Percentiles rank a stretch among this genome's conserved stretches.
Evolutionary conservation across 2,113 vertebrate genomes (phyloP).

Genomic region (Carassius carassius): DNA sequence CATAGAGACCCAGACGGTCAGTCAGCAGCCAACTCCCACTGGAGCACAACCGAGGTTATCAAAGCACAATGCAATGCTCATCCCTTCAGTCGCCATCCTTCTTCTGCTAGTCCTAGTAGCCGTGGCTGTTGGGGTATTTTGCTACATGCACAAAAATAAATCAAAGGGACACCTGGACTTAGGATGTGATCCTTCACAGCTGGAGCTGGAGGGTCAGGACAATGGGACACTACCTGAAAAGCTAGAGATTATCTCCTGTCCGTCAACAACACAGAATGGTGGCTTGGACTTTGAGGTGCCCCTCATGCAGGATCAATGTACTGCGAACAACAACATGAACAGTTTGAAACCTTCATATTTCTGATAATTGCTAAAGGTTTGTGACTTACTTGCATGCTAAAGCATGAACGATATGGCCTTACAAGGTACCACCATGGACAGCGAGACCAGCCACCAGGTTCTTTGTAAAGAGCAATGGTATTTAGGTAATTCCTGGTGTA

Average conservation of each 20-base stretch:
- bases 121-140: conserved; percentile 70
- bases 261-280: conserved; percentile 68
- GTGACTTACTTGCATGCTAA: not conserved
- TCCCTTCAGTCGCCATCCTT: conserved; percentile 77
- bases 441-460: not conserved
- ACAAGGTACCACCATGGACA: not conserved
- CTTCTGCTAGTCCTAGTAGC: conserved; percentile 78
- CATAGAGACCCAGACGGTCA: conserved; percentile 79
- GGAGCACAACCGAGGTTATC: conserved; percentile 76
- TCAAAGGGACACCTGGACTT: conserved; percentile 70
- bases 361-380: conserved; percentile 65
- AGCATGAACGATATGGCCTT: not conserved
- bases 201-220: conserved; percentile 87
- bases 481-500: not conserved
- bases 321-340: conserved; percentile 80
- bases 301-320: conserved; percentile 83
- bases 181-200: conserved; percentile 75
- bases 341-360: conserved; percentile 85
- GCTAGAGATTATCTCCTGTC: conserved; percentile 70
- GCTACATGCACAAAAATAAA: conserved; percentile 77
- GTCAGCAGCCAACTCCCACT: conserved; percentile 67
- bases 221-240: conserved; percentile 78
- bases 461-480: not conserved
- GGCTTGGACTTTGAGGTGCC: conserved; percentile 84
- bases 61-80: conserved; percentile 80